These are phyloP conservation scores for Contarinia nasturtii DNA, from an alignment of 1,140 invertebrate genomes.

Conservation along the genomic window DNA sequence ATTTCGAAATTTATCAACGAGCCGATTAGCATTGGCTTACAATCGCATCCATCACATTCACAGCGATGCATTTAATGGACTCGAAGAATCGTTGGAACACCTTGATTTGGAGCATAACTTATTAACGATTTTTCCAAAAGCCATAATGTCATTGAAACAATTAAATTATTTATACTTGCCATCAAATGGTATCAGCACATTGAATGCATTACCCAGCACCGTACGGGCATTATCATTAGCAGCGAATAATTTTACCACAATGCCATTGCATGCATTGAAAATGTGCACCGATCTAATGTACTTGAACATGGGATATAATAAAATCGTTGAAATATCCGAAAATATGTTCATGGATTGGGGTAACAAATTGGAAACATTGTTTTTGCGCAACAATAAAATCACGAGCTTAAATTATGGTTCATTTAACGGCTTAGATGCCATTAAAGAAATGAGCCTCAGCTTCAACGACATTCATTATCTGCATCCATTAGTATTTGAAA, in stretches of 20 bases:
- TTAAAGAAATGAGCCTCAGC: constrained; percentile 71
- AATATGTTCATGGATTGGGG: constrained; percentile 65
- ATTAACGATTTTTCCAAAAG: constrained; percentile 42
- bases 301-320: constrained; percentile 74
- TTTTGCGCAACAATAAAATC: constrained; percentile 69
- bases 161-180: constrained; percentile 67
- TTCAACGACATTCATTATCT: constrained; percentile 70
- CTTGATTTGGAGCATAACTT: constrained; percentile 68
- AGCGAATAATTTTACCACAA: constrained; percentile 51
- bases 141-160: constrained; percentile 39
- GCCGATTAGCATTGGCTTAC: constrained; percentile 56
- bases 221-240: constrained; percentile 60
- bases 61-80: constrained; percentile 44
- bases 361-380: constrained; percentile 55
- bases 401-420: constrained; percentile 48
- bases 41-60: constrained; percentile 51
- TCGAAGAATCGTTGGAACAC: constrained; percentile 55
- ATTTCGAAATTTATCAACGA: constrained; percentile 45
- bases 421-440: constrained; percentile 44
- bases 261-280: constrained; percentile 46
- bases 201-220: constrained; percentile 30
- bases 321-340: constrained; percentile 50
- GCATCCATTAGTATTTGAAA: constrained; percentile 53
- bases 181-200: constrained; percentile 47
- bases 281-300: constrained; percentile 51